Evolutionary conservation across 1,140 invertebrate species (phyloP).

Genomic region (Sycophaga agraensis): DNA sequence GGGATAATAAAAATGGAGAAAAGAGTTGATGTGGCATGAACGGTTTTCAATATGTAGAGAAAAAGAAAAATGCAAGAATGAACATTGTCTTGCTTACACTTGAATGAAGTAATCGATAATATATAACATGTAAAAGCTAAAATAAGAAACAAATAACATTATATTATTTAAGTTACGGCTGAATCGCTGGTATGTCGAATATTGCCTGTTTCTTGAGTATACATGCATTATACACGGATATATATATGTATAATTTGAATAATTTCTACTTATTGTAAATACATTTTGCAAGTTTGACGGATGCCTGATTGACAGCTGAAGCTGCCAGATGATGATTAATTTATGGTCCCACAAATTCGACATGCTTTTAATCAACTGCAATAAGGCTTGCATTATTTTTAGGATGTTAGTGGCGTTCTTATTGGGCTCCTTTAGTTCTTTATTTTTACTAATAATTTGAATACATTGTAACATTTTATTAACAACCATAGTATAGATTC

Average conservation of each 20-base stretch:
- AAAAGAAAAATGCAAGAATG: background rate
- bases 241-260: too few relatives aligned
- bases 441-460: background rate
- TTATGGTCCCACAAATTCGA: constrained; percentile 17
- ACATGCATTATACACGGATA: constrained; percentile 20
- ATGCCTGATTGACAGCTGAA: constrained; percentile 19
- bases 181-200: background rate
- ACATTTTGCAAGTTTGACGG: constrained; percentile 23
- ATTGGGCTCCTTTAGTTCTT: too few relatives aligned
- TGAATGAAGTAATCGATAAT: too few relatives aligned
- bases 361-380: background rate
- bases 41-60: constrained; percentile 30
- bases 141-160: too few relatives aligned
- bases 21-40: constrained; percentile 34
- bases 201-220: constrained; percentile 16
- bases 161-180: constrained; percentile 3
- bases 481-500: background rate
- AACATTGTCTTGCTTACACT: too few relatives aligned
- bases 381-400: background rate
- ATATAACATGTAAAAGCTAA: too few relatives aligned
- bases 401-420: background rate
- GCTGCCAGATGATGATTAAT: constrained; percentile 21
- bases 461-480: background rate
- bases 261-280: too few relatives aligned
- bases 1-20: constrained; percentile 28